A percentile compares a stretch with the other conserved stretches of the same genome.
Conservation (phyloP, 2,888 invertebrate genomes). For the Euplagia quadripunctaria region DNA sequence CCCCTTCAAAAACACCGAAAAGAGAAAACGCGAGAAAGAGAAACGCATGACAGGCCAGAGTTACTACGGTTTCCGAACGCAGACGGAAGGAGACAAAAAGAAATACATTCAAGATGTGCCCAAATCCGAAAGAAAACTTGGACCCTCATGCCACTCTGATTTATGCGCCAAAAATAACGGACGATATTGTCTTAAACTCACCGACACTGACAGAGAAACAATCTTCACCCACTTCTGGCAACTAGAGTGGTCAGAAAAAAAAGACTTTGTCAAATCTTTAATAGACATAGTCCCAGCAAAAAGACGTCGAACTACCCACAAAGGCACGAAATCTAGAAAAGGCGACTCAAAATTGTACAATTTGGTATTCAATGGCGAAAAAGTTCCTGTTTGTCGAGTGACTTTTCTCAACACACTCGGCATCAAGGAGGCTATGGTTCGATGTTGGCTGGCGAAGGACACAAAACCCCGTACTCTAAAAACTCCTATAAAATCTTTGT, state of each 20-base stretch:
- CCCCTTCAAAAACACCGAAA: constrained; percentile 50
- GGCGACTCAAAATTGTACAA: constrained; percentile 69
- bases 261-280: constrained; percentile 58
- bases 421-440: constrained; percentile 72
- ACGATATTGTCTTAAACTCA: constrained; percentile 57
- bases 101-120: constrained; percentile 73
- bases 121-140: constrained; percentile 67
- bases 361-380: constrained; percentile 52
- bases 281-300: constrained; percentile 67
- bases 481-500: constrained; percentile 62
- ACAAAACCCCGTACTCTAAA: constrained; percentile 55
- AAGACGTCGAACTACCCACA: constrained; percentile 58
- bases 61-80: constrained; percentile 69
- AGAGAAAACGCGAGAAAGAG: constrained; percentile 64
- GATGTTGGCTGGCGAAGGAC: constrained; percentile 64
- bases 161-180: constrained; percentile 58
- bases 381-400: constrained; percentile 63
- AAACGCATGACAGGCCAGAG: constrained; percentile 74
- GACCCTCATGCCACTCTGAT: constrained; percentile 61
- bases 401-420: constrained; percentile 74
- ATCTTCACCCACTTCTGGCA: constrained; percentile 73
- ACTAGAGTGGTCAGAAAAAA: constrained; percentile 70
- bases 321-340: constrained; percentile 63
- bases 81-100: constrained; percentile 46
- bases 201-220: constrained; percentile 53